Evolutionary conservation across 2,888 invertebrate genomes (phyloP), one percentile per base, ranked within the genome.

Genomic region (Nomada flava): DNA sequence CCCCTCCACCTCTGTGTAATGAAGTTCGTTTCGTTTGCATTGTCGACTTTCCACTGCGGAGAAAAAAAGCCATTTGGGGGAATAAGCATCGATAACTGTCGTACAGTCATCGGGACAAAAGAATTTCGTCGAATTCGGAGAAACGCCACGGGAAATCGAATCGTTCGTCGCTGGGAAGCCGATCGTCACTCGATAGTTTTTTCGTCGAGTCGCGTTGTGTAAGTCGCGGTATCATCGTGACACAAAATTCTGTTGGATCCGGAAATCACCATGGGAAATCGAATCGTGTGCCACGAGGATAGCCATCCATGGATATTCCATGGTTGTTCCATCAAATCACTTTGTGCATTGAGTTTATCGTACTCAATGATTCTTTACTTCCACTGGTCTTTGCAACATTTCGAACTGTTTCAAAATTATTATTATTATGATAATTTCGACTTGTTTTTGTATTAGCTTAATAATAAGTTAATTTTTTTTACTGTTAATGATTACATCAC

Each of bases 121-220:
- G 23, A 78, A 20, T 62, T 55, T 7, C 26, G 42, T 13, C 53
- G 67, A 26, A 62, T 52, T 29, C 20, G 53, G 10, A 11, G 42
- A 4, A 13, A 13, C 53, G 29, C n/a, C 36, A 44, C 65, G 65
- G 60, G 74, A 70, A 65, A 62, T 79, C 74, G 65, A 74, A 60
- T 57, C 63, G 60, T 15, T 15, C 67, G 72, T 29, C 59, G 23
- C 47, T 53, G 55, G 69, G 15, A 72, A 68, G 67, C 70, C 60
- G 63, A 71, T 82, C 59, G 70, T 65, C 78, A 68, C 62, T 81
- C 26, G 26, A 26, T 2, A 74, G 63, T 77, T 77, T 53, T 63
- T 23, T 15, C 18, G 55, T 55, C n/a, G 62, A 47, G 52, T 59
- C 63, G 36, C 7, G 57, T 57, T 47, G 47, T 57, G 55, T 11